Base-by-base conservation (phyloP, 1,140 invertebrate species). In the Eueides isabella region DNA sequence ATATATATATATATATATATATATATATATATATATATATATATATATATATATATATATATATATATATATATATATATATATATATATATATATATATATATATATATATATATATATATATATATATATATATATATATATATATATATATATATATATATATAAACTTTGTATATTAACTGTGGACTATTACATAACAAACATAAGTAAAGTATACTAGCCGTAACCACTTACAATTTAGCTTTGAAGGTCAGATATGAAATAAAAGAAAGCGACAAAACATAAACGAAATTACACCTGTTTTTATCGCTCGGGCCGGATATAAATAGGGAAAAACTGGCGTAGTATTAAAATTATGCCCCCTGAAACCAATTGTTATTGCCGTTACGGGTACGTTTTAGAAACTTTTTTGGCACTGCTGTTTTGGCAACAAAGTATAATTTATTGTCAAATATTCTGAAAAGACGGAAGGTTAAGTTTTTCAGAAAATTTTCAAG, bases 241-340 rank as follows among this genome's bases (percentile, higher is more conserved):
- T 63, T 30, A 63, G 61, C 14, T 5, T 61, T 33, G 68, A 70
- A 61, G 64, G 71, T 61, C 31, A 55, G 44, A 44, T 61, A 65
- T 38, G 38, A 62, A 44, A 72, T 61, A 67, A 72, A 64, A 72
- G 55, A 72, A 67, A 62, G 64, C 71, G 71, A 72, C 71, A 72
- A 68, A 74, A 67, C 61, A 30, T 74, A 74, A 68, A 68, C 63
- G 48, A 64, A 41, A 61, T 74, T 74, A 74, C 66, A 67, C 72
- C 61, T 67, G 64, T 68, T 74, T 74, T 74, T 74, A 74, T 68
- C 30, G 72, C 66, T 30, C 19, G 72, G 72, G 67, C 66, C 72
- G 61, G 38, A 31, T 62, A 68, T 74, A 74, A 74, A 74, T 68
- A 67, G 55, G 61, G 67, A 68, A 68, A 74, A 72, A 31, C 38